Conservation (phyloP, 2,113 vertebrate genomes). For the Toxostoma redivivum region DNA sequence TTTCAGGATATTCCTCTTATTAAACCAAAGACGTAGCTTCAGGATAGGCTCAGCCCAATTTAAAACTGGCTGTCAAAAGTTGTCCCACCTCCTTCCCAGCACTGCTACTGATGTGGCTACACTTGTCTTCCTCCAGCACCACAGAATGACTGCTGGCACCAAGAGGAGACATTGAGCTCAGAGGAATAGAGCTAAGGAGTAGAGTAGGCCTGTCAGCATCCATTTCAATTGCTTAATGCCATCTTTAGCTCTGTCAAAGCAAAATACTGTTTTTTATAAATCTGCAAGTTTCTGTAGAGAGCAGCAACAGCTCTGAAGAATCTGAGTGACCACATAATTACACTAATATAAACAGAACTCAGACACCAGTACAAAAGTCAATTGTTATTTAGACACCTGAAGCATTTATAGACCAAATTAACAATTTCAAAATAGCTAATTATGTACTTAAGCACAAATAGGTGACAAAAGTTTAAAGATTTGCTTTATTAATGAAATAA, state of each 20-base stretch:
- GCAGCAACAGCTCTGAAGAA: not conserved
- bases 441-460: not conserved
- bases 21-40: rapidly evolving
- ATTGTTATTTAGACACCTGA: not conserved
- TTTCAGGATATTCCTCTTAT: not conserved
- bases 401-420: not conserved
- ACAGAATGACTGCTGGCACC: not conserved
- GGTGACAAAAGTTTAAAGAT: not conserved
- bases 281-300: not conserved
- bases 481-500: not conserved
- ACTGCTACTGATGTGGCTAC: not conserved
- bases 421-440: not conserved
- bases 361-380: not conserved
- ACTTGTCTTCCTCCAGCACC: not conserved
- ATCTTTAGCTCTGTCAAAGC: not conserved
- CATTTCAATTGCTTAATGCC: not conserved
- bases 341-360: not conserved
- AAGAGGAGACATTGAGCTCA: not conserved
- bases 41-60: not conserved
- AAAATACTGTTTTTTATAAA: not conserved
- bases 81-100: not conserved
- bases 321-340: not conserved
- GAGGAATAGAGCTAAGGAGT: not conserved
- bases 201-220: not conserved
- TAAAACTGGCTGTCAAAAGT: not conserved